phyloP scores from a whole-genome alignment of 2,113 vertebrate genomes.

The Dipodomys ordii region DNA sequence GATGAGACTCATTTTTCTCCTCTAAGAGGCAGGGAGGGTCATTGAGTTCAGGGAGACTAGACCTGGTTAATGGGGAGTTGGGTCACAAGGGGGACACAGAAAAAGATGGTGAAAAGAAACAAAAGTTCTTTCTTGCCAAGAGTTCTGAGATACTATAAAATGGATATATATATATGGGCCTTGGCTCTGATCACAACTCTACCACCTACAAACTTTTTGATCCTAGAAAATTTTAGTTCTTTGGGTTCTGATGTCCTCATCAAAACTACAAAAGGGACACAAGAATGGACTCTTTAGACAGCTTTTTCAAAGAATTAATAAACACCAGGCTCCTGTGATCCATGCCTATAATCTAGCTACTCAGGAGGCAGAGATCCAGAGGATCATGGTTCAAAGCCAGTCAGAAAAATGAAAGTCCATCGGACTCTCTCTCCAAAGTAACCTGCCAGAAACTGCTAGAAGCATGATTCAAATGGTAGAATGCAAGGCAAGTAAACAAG shows the following conservation, averaged over 20 bases:
- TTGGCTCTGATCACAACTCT: not conserved
- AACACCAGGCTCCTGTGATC: not conserved
- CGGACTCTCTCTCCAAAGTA: too few species aligned
- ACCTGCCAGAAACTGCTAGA: too few species aligned
- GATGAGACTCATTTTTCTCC: slow-evolving; percentile 22
- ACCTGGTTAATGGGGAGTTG: not conserved
- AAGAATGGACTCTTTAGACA: not conserved
- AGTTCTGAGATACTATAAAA: slow-evolving; percentile 15
- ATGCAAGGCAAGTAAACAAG: too few species aligned
- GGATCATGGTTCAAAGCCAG: too few species aligned
- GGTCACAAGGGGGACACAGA: not conserved
- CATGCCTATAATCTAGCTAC: too few species aligned
- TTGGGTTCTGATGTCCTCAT: slow-evolving; percentile 14
- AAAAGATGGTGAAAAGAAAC: not conserved
- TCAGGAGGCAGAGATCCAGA: too few species aligned
- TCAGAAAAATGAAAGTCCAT: too few species aligned
- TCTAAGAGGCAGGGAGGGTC: not conserved
- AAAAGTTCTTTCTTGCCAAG: not conserved
- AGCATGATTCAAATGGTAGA: too few species aligned
- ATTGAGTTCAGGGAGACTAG: not conserved
- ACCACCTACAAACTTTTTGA: not conserved
- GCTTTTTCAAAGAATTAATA: not conserved
- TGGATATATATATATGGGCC: not conserved
- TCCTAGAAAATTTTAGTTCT: not conserved
- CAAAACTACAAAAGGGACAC: not conserved